Conservation (phyloP, 2,888 invertebrate species). For the Caenorhabditis sp. region DNA sequence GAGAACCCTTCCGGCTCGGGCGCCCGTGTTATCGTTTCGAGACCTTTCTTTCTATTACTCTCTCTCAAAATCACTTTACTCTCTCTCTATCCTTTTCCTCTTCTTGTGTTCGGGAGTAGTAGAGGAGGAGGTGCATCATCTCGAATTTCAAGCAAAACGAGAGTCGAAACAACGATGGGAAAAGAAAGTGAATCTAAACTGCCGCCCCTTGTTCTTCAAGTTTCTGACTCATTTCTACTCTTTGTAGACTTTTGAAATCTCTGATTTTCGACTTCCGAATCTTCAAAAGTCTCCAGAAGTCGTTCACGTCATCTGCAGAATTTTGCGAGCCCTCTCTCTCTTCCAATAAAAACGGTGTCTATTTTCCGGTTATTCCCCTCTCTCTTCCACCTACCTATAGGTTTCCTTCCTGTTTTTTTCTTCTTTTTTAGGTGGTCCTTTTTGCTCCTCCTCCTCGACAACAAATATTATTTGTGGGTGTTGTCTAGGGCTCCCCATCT, state of each 20-base stretch:
- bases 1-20: slow-evolving; percentile 7
- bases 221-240: slow-evolving; percentile 44
- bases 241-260: slow-evolving; percentile 5
- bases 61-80: slow-evolving; percentile 55
- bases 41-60: slow-evolving; percentile 40
- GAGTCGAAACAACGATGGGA: neutral
- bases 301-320: neutral
- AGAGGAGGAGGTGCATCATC: slow-evolving; percentile 24
- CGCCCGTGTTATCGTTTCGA: slow-evolving; percentile 33
- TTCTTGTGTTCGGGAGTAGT: slow-evolving; percentile 37
- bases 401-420: slow-evolving; percentile 38
- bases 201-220: slow-evolving; percentile 59
- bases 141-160: slow-evolving; percentile 56
- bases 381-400: neutral
- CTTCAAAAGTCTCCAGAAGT: slow-evolving; percentile 9
- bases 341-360: slow-evolving; percentile 8
- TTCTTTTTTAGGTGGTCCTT: slow-evolving; percentile 26
- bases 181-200: slow-evolving; percentile 31
- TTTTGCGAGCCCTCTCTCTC: slow-evolving; percentile 1
- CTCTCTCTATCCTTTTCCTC: slow-evolving; percentile 31
- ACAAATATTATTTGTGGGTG: slow-evolving; percentile 38
- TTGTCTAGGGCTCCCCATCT: slow-evolving; percentile 9
- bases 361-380: slow-evolving; percentile 27
- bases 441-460: too few species aligned
- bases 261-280: neutral